A percentile compares a stretch with the other conserved stretches of the same genome.
Conservation (phyloP, 2,888 invertebrate genomes). For the Rotaria macrura region DNA sequence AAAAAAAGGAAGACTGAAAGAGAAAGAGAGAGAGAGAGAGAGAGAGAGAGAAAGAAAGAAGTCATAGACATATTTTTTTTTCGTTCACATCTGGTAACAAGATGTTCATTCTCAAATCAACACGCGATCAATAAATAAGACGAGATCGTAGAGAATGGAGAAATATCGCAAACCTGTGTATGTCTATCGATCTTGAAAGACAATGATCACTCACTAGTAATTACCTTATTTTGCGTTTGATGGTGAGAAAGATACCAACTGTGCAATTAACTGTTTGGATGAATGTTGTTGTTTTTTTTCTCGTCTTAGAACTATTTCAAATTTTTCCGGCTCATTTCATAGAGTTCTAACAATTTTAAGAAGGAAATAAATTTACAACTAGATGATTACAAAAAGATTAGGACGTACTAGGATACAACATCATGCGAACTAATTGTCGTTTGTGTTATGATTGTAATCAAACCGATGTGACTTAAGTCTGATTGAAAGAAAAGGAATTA, state of each 20-base stretch:
- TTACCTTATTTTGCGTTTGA: background rate
- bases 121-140: background rate
- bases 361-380: too few relatives aligned
- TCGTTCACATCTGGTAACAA: background rate
- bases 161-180: background rate
- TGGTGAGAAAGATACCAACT: background rate
- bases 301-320: too few relatives aligned
- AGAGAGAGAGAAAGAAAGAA: too few relatives aligned
- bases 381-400: background rate
- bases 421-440: background rate
- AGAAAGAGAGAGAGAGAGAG: background rate
- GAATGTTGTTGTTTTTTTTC: too few relatives aligned
- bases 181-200: background rate
- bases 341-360: too few relatives aligned
- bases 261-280: background rate
- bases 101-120: background rate
- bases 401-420: background rate
- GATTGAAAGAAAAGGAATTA: too few relatives aligned
- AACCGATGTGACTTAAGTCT: background rate
- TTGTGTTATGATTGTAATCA: background rate
- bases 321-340: too few relatives aligned
- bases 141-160: background rate
- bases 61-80: background rate
- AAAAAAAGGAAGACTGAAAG: background rate
- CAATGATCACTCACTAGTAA: background rate